These are phyloP conservation scores for Apostichopus parvimensis DNA, from an alignment of 35 echinoderm and acorn worm species.

Conservation along the genomic window DNA sequence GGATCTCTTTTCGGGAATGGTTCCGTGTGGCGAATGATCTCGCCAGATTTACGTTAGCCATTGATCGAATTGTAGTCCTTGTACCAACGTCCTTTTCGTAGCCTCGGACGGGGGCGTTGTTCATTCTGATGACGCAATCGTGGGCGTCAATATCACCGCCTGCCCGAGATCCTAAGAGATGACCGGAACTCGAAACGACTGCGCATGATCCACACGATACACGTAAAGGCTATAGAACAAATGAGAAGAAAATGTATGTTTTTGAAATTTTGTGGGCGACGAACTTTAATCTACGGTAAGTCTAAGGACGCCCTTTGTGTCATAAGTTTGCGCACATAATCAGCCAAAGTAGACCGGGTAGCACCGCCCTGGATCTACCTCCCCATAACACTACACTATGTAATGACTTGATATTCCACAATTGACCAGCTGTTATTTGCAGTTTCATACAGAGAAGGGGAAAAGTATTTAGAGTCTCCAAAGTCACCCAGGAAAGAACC, in stretches of 20 bases:
- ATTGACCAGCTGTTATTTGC: too few species aligned
- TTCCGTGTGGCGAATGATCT: conserved; percentile 58
- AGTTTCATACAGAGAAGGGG: too few species aligned
- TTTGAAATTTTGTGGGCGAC: background rate
- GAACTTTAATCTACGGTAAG: too few species aligned
- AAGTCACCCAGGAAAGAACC: too few species aligned
- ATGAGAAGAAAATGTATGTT: background rate
- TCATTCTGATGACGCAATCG: conserved; percentile 93
- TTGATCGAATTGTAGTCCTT: conserved; percentile 82
- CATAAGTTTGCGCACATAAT: too few species aligned
- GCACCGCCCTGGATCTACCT: too few species aligned
- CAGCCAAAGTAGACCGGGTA: too few species aligned
- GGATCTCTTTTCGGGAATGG: conserved; percentile 55
- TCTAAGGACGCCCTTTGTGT: too few species aligned
- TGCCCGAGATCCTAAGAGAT: conserved; percentile 69
- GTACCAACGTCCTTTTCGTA: conserved; percentile 83
- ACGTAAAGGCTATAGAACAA: conserved; percentile 59
- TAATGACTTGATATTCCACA: too few species aligned
- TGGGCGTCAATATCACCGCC: conserved; percentile 81
- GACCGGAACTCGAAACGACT: conserved; percentile 88
- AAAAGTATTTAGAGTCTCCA: too few species aligned
- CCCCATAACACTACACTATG: too few species aligned
- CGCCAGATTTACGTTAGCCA: conserved; percentile 82
- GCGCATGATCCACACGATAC: conserved; percentile 80
- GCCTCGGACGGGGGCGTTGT: conserved; percentile 79